These are phyloP conservation scores for Bergia sp. DNA, from an alignment of 92 coral and sea anemone genomes.

Conservation along the genomic window DNA sequence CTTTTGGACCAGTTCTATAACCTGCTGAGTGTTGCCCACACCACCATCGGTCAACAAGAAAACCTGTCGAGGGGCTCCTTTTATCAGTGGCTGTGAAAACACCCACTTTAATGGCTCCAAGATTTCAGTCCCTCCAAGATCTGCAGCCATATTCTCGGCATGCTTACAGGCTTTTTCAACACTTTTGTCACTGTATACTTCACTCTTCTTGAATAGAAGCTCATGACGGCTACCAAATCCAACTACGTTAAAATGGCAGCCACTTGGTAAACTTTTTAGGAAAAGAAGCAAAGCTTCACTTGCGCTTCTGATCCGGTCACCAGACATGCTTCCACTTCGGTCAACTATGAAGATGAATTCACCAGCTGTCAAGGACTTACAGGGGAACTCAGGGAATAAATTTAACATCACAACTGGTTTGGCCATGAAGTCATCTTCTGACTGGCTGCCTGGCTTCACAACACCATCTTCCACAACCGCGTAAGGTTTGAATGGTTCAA, in stretches of 20 bases:
- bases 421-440: slow-evolving; percentile 65
- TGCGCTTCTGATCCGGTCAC: slow-evolving; percentile 65
- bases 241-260: slow-evolving; percentile 84
- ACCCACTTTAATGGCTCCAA: slow-evolving; percentile 69
- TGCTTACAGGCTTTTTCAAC: slow-evolving; percentile 69
- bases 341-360: slow-evolving; percentile 91
- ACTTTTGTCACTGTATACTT: slow-evolving; percentile 68
- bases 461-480: slow-evolving; percentile 76
- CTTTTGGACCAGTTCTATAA: slow-evolving; percentile 65
- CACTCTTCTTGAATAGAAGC: slow-evolving; percentile 67
- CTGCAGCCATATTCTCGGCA: slow-evolving; percentile 66
- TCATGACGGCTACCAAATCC: slow-evolving; percentile 84
- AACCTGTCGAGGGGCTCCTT: slow-evolving; percentile 88
- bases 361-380: slow-evolving; percentile 65
- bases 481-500: slow-evolving; percentile 65
- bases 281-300: slow-evolving; percentile 78
- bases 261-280: slow-evolving; percentile 84
- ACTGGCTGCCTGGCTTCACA: slow-evolving; percentile 49
- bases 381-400: slow-evolving; percentile 79
- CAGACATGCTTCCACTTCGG: slow-evolving; percentile 91
- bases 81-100: slow-evolving; percentile 70
- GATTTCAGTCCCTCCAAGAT: slow-evolving; percentile 89
- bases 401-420: slow-evolving; percentile 81
- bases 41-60: slow-evolving; percentile 87
- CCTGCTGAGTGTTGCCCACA: slow-evolving; percentile 77